phyloP scores from a whole-genome alignment of 2,888 invertebrate genomes.

The Ryuthela nishihirai region DNA sequence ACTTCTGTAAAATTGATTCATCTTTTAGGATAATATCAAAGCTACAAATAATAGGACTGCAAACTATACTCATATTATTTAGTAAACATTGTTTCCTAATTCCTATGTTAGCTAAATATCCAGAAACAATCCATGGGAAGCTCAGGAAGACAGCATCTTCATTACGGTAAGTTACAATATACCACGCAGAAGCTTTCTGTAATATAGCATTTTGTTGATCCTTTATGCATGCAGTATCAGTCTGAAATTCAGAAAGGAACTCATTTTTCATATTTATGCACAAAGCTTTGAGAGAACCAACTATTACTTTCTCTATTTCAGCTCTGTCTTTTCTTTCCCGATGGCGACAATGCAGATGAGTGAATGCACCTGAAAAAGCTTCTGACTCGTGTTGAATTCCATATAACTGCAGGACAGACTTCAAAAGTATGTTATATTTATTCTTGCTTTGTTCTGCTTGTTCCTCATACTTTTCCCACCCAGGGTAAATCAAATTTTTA shows the following conservation, averaged over 20 bases:
- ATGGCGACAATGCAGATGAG: slow-evolving; percentile 23
- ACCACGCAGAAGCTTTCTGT: slow-evolving; percentile 36
- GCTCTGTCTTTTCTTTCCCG: slow-evolving; percentile 22
- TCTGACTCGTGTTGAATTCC: slow-evolving; percentile 37
- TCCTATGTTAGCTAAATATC: slow-evolving; percentile 16
- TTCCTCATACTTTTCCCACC: slow-evolving; percentile 37
- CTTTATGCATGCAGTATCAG: too few species aligned
- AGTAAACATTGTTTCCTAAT: not conserved
- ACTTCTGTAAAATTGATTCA: too few species aligned
- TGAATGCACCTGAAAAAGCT: slow-evolving; percentile 30
- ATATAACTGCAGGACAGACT: slow-evolving; percentile 29
- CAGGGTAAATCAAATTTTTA: slow-evolving; percentile 22
- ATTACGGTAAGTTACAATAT: slow-evolving; percentile 23
- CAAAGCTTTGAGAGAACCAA: slow-evolving; percentile 12
- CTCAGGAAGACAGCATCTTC: slow-evolving; percentile 18
- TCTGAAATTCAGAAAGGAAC: slow-evolving; percentile 30
- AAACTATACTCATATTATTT: too few species aligned
- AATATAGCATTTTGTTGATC: too few species aligned
- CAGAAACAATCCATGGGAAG: slow-evolving; percentile 33
- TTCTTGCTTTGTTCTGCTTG: slow-evolving; percentile 20
- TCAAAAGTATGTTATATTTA: slow-evolving; percentile 20
- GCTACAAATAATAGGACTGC: too few species aligned
- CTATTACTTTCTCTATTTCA: slow-evolving; percentile 25
- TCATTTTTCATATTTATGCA: slow-evolving; percentile 16
- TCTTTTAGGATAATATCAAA: too few species aligned